phyloP scores from a whole-genome alignment of 2,113 vertebrate species.

The Colistium nudipinnis region DNA sequence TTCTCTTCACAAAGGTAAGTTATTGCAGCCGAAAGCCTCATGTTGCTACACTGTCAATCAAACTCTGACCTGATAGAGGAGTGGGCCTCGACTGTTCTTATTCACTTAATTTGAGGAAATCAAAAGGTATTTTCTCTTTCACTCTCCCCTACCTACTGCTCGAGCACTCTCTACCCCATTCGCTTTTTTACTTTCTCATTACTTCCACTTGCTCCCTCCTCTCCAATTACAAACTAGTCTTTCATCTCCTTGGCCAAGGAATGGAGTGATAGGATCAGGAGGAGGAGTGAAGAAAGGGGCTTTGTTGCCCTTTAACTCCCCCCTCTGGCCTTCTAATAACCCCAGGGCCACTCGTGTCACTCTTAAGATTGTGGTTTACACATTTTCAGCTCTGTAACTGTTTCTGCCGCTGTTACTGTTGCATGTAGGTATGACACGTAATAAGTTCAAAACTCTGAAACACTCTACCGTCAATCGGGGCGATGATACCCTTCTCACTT shows the following conservation, averaged over 20 bases:
- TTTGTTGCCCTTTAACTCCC: constrained; percentile 74
- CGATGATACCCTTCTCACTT: not conserved
- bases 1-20: constrained; percentile 73
- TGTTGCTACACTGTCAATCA: constrained; percentile 80
- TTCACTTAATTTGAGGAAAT: constrained; percentile 80
- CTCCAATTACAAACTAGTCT: constrained; percentile 81
- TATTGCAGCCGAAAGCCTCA: constrained; percentile 78
- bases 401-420: not conserved
- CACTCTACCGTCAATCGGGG: not conserved
- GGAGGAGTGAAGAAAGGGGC: constrained; percentile 81
- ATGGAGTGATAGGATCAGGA: constrained; percentile 83
- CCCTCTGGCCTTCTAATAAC: constrained; percentile 72
- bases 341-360: constrained; percentile 67
- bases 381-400: constrained; percentile 26
- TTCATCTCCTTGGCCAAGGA: constrained; percentile 82
- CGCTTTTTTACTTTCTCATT: constrained; percentile 74
- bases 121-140: constrained; percentile 76
- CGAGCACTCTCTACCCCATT: constrained; percentile 65
- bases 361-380: constrained; percentile 44
- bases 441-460: constrained; percentile 7
- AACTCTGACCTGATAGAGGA: constrained; percentile 57
- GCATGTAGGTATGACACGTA: not conserved
- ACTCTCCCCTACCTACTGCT: constrained; percentile 64
- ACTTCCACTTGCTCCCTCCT: constrained; percentile 74
- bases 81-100: constrained; percentile 67